A percentile compares a stretch with the other conserved stretches of the same genome.
These are phyloP conservation scores for Lagopus leucura DNA, from an alignment of 2,113 vertebrate genomes.

Conservation along the genomic window DNA sequence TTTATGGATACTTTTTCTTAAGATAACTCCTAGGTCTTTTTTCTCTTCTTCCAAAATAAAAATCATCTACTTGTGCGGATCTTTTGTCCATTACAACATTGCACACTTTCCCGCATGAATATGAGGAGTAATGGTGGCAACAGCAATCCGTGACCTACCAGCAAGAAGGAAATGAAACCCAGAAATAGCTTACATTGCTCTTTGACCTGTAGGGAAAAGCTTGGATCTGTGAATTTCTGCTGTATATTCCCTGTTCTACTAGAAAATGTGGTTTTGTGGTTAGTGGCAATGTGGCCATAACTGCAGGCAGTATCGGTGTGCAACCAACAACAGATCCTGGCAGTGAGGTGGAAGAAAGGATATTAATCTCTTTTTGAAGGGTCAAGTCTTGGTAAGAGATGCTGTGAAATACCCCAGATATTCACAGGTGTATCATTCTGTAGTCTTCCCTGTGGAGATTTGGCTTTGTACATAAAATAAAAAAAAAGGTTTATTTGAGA, in stretches of 20 bases:
- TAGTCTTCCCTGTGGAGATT: not conserved
- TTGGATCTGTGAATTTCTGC: not conserved
- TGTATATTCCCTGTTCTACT: accelerated
- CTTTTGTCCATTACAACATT: not conserved
- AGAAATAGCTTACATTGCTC: not conserved
- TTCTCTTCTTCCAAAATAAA: not conserved
- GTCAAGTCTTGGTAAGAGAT: not conserved
- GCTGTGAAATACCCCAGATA: not conserved
- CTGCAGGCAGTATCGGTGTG: too few relatives aligned
- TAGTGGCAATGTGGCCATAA: accelerated
- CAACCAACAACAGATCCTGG: not conserved
- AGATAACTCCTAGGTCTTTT: not conserved
- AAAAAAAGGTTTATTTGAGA: not conserved
- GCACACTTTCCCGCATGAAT: not conserved
- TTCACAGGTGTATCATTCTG: not conserved
- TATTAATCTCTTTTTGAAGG: not conserved
- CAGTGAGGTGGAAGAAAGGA: not conserved
- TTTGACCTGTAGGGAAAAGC: not conserved
- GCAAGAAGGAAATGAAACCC: not conserved
- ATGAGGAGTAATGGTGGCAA: not conserved
- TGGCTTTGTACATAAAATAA: not conserved
- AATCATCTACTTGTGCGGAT: accelerated
- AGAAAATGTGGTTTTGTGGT: not conserved
- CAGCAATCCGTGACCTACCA: not conserved
- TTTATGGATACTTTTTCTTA: not conserved